Evolutionary conservation across 2,113 vertebrate species (phyloP), one percentile per base, ranked within the genome.

Genomic region (Phasianus colchicus): DNA sequence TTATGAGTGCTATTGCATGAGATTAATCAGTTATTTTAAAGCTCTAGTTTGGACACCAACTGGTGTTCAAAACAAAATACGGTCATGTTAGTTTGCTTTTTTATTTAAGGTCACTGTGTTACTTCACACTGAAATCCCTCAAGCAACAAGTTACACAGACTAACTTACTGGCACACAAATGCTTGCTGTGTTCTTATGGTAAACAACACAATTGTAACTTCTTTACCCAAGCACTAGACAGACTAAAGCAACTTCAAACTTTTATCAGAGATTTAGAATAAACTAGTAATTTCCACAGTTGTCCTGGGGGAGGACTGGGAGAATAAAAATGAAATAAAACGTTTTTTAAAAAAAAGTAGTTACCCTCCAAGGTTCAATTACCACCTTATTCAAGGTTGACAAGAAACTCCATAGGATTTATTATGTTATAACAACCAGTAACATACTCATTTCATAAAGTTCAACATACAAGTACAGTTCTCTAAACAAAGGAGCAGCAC

Each of bases 1-100:
- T 29, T 54, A 2, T 0, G 2, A 38, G 14, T 4, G 18, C 24
- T 66, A 8, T 1, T 50, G 13, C 21, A 54, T 13, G 18, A 17
- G 27, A 32, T 24, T 43, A 24, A 45, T 0, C 22, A 8, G 15
- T 27, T 60, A 63, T 22, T 75, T 61, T 18, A 81, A 76, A 78
- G 34, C 13, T 16, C 14, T 24, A 13, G 48, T 13, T 50, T 25
- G 24, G 24, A 47, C 13, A 43, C 12, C 20, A 69, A 10, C 6
- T 57, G 10, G 2, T 54, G 17, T 15, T 74, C 20, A 34, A 61
- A 78, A 9, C 2, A 50, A 50, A 25, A 50, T 4, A 50, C 13
- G 13, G 24, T 50, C 48, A 50, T 24, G 25, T 13, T 14, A 50
- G 48, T 12, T 24, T 47, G 10, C 21, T 50, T 25, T 8, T 50